A percentile compares a stretch with the other conserved stretches of the same genome.
These are phyloP conservation scores for Lasius fuliginosus DNA, from an alignment of 2,888 invertebrate genomes.

Conservation along the genomic window DNA sequence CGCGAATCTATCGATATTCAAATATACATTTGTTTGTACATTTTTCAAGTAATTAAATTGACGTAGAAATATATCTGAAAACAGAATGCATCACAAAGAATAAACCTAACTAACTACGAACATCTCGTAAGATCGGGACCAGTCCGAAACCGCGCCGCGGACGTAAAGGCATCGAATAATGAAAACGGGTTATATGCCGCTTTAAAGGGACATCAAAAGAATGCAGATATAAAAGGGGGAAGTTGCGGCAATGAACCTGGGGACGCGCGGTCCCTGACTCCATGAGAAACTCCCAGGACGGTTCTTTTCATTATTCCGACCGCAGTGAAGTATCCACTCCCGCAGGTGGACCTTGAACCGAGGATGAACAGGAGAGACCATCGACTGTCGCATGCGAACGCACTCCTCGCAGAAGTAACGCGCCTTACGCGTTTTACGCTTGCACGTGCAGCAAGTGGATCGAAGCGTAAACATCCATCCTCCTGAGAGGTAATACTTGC, in stretches of 20 bases:
- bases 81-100: background rate
- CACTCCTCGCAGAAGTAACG: conserved; percentile 37
- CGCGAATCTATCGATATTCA: background rate
- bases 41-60: background rate
- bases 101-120: background rate
- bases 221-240: conserved; percentile 50
- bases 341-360: conserved; percentile 75
- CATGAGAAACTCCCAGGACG: conserved; percentile 82
- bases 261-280: conserved; percentile 74
- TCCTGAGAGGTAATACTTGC: conserved; percentile 7
- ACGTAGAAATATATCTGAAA: background rate
- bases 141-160: background rate
- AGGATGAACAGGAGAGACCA: conserved; percentile 61
- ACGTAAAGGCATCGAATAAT: background rate
- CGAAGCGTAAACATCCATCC: conserved; percentile 37
- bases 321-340: conserved; percentile 68
- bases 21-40: background rate
- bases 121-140: background rate
- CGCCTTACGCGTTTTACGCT: conserved; percentile 55
- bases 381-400: conserved; percentile 61
- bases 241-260: conserved; percentile 80
- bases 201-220: conserved; percentile 39
- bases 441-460: conserved; percentile 55
- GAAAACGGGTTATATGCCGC: conserved; percentile 3
- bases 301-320: conserved; percentile 77